Conservation (phyloP, 2,113 vertebrate species). For the Andinoacara biseriatus region DNA sequence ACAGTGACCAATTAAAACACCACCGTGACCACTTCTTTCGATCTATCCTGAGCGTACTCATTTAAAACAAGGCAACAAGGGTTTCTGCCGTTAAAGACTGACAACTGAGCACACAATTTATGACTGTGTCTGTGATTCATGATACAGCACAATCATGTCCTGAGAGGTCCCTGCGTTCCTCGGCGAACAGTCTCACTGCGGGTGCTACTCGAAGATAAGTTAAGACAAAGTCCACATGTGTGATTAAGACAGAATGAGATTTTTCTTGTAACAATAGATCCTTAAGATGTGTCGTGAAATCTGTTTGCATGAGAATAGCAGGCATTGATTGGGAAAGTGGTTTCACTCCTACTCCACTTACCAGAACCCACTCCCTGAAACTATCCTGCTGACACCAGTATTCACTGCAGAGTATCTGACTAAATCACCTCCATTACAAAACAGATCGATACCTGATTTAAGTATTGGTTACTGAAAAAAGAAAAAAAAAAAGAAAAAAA, state of each 20-base stretch:
- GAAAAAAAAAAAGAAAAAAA: not conserved
- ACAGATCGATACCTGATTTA: constrained; percentile 33
- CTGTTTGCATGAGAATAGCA: constrained; percentile 11
- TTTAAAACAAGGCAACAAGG: constrained; percentile 19
- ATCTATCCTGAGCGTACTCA: not conserved
- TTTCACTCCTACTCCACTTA: not conserved
- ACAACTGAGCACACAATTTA: constrained; percentile 14
- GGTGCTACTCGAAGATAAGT: not conserved
- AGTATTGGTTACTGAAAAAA: constrained; percentile 38
- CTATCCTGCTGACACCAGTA: constrained; percentile 7
- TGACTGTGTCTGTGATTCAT: constrained; percentile 22
- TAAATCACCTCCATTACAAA: not conserved
- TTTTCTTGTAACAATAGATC: not conserved
- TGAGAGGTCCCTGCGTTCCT: not conserved
- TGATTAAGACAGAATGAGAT: constrained; percentile 1
- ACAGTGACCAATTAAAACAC: constrained; percentile 27
- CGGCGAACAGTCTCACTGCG: not conserved
- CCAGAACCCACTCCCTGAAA: not conserved
- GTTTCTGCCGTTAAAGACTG: constrained; percentile 7
- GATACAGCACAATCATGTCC: constrained; percentile 22
- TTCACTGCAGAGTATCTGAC: constrained; percentile 1
- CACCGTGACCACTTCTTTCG: not conserved
- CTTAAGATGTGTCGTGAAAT: constrained; percentile 26
- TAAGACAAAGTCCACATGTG: not conserved
- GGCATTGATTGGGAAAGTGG: constrained; percentile 14